Evolutionary conservation across 2,797 vertebrate genomes (phyloP), one percentile per base, ranked within the genome.

Genomic region (Buphagus erythrorhynchus): DNA sequence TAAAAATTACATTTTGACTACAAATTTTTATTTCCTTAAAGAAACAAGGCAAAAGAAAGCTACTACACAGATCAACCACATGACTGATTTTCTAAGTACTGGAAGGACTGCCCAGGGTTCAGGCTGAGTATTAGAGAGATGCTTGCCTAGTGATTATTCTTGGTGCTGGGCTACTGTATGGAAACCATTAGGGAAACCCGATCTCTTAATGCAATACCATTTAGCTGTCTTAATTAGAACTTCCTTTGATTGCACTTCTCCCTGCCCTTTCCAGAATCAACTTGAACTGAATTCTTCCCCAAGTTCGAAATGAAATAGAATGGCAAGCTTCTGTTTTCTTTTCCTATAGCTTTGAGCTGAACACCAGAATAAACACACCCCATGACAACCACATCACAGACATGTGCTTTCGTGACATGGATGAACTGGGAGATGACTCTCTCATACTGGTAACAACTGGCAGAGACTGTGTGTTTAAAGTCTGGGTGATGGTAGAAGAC

Each of bases 381-480:
- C 99, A 99, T 73, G 98, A 99, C 15, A 98, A 97, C 86, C 97
- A 74, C 93, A 97, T 99, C 95, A 99, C 98, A 49, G 98, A 97
- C 90, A 90, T 99, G 96, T 99, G 99, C 97, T 99, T 99, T 87
- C 97, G 98, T 94, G 97, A 95, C 21, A 79, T 95, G 62, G 52
- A 93, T 51, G 96, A 85, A 38, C 51, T 92, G 72, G 97, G 97
- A 94, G 93, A 97, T 6, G 96, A 95, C 51, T 97, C 97, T 93
- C 97, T 98, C 87, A 97, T 98, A 88, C 93, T 99, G 97, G 98
- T 99, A 80, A 99, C 99, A 72, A 71, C 98, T 91, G 98, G 99
- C 92, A 98, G 78, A 82, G 99, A 99, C 65, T 96, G 98, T 48
- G 97, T 98, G 86, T 99, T 99, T 97, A 99, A 99, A 99, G 99